Conservation (phyloP, 1,140 invertebrate species). For the Olivierus martensii region DNA sequence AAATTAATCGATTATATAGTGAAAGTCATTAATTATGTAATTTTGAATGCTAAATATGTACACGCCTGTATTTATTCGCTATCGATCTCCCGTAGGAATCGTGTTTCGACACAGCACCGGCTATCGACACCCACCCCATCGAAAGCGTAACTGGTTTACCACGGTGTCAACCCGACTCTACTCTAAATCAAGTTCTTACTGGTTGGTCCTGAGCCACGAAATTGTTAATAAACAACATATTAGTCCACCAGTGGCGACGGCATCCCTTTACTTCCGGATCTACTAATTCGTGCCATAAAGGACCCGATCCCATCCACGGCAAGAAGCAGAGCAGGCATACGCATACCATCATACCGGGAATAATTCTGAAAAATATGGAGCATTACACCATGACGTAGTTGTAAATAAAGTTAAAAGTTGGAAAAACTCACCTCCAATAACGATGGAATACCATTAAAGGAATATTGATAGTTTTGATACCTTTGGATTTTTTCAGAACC, state of each 20-base stretch:
- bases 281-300: constrained; percentile 3
- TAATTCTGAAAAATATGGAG: constrained; percentile 1
- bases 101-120: no score
- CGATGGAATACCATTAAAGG: constrained; percentile 17
- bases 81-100: no score
- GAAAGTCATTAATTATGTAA: no score
- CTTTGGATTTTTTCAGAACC: constrained; percentile 8
- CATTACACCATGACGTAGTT: neutral
- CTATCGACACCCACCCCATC: no score
- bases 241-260: constrained; percentile 3
- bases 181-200: neutral
- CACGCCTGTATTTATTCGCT: no score
- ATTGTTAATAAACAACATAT: constrained; percentile 1
- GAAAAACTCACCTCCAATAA: constrained; percentile 15
- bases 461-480: constrained; percentile 8
- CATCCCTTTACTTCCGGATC: neutral
- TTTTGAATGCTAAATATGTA: no score
- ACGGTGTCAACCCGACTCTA: no score
- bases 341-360: constrained; percentile 7
- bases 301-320: constrained; percentile 6
- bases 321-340: neutral
- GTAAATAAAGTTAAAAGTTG: neutral
- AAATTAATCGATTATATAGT: no score
- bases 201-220: neutral
- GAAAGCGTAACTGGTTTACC: no score